Base-by-base conservation (phyloP, 2,113 vertebrate species). In the Anhinga rufa region DNA sequence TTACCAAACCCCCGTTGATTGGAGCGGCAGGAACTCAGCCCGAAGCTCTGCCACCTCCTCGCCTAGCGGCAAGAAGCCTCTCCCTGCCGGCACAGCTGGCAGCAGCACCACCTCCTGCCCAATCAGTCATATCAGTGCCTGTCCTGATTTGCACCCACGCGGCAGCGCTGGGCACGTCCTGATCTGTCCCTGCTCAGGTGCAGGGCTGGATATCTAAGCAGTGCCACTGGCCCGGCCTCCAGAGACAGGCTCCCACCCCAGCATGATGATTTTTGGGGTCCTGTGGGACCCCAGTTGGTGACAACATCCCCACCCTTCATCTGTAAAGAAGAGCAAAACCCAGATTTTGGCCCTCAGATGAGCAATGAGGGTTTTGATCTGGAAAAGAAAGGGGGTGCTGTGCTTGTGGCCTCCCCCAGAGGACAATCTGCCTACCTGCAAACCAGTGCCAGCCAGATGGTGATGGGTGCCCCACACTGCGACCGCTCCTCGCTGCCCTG, bases 1-100 rank as follows among this genome's bases (percentile, higher is more conserved):
- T 14, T 24, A 62, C 31, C 38, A 60, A 78, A 9, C 3, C 16
- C 26, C 38, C 1, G 3, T 15, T 1, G 1, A 46, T 19, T 1
- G 0, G 24, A 57, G 49, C 0, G 0, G 36, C 42, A 31, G 65
- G n/a, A 82, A 18, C 75, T 51, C 18, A 3, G 34, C 54, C 60
- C 0, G 0, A 32, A 90, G 74, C 52, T 51, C 61, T 24, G 22
- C 32, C 3, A 2, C n/a, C n/a, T 31, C 46, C 60, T 69, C 0
- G 0, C 15, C 64, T 49, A 48, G 66, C 40, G 51, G 52, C 2
- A 4, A 81, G 36, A 42, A 86, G 62, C 29, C 57, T 69, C 52
- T 61, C 71, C 49, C 31, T 46, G 60, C 52, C 76, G 12, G 7
- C 48, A 36, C 8, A 52, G 29, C 22, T 14, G 17, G 58, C 49